Conservation (phyloP, 2,113 vertebrate species). For the Platanista minor region DNA sequence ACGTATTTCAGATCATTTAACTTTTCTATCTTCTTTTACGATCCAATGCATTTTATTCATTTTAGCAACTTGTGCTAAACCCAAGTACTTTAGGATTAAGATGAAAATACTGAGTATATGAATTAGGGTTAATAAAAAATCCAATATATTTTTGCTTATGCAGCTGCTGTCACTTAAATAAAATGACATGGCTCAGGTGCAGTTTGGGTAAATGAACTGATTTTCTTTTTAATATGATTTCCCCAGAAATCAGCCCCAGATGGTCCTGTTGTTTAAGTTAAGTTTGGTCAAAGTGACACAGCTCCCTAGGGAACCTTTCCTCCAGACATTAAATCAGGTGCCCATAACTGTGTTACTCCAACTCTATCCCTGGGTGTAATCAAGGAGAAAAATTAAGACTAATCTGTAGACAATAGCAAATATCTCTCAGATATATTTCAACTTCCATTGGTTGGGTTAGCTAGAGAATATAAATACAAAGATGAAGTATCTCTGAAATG, state of each 20-base stretch:
- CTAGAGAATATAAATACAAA: not conserved
- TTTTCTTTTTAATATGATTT: slow-evolving; percentile 58
- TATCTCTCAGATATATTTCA: slow-evolving; percentile 43
- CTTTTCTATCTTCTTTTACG: slow-evolving; percentile 78
- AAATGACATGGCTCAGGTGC: slow-evolving; percentile 40
- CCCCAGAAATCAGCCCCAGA: slow-evolving; percentile 66
- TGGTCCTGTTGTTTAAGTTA: slow-evolving; percentile 71
- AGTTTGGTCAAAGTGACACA: slow-evolving; percentile 60
- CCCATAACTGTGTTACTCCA: slow-evolving; percentile 58
- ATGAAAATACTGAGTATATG: slow-evolving; percentile 72
- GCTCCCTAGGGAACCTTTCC: slow-evolving; percentile 58
- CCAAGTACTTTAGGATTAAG: slow-evolving; percentile 58
- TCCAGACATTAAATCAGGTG: slow-evolving; percentile 58
- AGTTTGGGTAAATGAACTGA: slow-evolving; percentile 24
- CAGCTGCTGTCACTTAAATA: slow-evolving; percentile 46
- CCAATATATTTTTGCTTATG: slow-evolving; percentile 60
- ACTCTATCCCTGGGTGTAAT: not conserved
- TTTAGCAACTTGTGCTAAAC: slow-evolving; percentile 64
- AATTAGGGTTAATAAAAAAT: slow-evolving; percentile 74
- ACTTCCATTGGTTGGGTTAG: not conserved
- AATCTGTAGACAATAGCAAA: not conserved
- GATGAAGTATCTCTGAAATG: not conserved
- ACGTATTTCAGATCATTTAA: slow-evolving; percentile 79
- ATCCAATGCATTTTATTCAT: slow-evolving; percentile 78
- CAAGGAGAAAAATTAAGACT: slow-evolving; percentile 54